Evolutionary conservation across 2,797 vertebrate species (phyloP), one percentile per base, ranked within the genome.

Genomic region (Crocodylus rhombifer): DNA sequence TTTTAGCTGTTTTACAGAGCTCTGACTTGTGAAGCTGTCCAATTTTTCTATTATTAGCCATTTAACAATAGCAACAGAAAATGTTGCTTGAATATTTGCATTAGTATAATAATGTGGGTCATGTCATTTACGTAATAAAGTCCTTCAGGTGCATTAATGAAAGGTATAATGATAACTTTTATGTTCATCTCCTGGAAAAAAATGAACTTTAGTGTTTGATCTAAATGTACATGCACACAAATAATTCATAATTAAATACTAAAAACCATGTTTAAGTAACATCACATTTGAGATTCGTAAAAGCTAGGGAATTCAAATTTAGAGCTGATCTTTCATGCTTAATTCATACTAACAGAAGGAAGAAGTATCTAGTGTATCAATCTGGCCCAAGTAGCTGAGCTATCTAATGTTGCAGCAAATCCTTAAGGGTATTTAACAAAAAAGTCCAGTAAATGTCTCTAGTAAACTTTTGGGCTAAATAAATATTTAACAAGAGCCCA

Each of bases 311-410:
- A 69, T 18, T 82, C 14, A 16, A 7, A 33, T 67, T 60, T 86
- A 56, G 20, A 92, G 23, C 5, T 58, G 3, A 26, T 65, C 2
- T 4, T 76, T 4, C 12, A 56, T 77, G 10, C 5, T 83, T 86
- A 58, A 55, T 60, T 80, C 36, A 86, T 61, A 28, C 1, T 20
- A 80, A 3, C 1, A 56, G 20, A 7, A 42, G 1, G 1, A 18
- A 3, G 2, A 1, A 1, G 2, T 1, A 7, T 61, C 86, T 0
- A 0, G 5, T 61, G 3, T 25, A 80, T 18, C 21, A 55, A 6
- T 14, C 36, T 21, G 36, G 25, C 36, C 26, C 51, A 76, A 77
- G 5, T 6, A 42, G 36, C 2, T 0, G 0, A 82, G 1, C 1
- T 94, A 87, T 77, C 30, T 79, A 7, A 13, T 56, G 16, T 36